phyloP scores from a whole-genome alignment of 2,797 vertebrate genomes.

The Alauda arvensis region DNA sequence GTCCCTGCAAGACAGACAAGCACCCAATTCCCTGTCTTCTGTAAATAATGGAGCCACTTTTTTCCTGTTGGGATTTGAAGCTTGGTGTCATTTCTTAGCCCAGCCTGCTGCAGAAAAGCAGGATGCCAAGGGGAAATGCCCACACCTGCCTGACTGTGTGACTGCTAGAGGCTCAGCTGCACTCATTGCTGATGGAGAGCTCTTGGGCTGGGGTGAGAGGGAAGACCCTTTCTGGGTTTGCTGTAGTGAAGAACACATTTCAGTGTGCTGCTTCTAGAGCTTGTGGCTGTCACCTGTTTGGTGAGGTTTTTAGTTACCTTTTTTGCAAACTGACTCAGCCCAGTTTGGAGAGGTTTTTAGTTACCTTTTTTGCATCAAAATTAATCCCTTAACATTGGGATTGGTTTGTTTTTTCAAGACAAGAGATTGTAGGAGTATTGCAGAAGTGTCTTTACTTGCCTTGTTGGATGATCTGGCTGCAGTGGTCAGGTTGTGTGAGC shows the following conservation, averaged over 20 bases:
- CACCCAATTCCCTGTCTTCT: not conserved
- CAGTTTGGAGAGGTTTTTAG: not conserved
- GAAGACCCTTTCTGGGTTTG: not conserved
- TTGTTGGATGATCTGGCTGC: not conserved
- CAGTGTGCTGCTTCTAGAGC: not conserved
- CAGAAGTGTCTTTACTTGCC: not conserved
- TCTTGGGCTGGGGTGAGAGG: not conserved
- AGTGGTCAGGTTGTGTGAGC: not conserved
- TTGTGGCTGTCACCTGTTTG: not conserved
- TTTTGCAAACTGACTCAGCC: rapidly evolving
- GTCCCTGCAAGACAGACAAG: not conserved
- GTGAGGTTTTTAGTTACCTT: not conserved
- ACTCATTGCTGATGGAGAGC: not conserved
- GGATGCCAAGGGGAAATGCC: not conserved
- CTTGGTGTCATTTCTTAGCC: not conserved
- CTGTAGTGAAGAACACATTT: not conserved
- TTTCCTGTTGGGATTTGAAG: not conserved
- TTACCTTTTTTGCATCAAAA: not conserved
- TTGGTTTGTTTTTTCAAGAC: not conserved
- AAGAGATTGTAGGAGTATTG: not conserved
- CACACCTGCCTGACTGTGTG: not conserved
- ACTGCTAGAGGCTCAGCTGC: not conserved
- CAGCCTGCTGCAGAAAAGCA: not conserved
- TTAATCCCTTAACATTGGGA: rapidly evolving
- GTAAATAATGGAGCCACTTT: rapidly evolving